These are phyloP conservation scores for Chaenodraco wilsoni DNA, from an alignment of 2,797 vertebrate genomes.

Conservation along the genomic window DNA sequence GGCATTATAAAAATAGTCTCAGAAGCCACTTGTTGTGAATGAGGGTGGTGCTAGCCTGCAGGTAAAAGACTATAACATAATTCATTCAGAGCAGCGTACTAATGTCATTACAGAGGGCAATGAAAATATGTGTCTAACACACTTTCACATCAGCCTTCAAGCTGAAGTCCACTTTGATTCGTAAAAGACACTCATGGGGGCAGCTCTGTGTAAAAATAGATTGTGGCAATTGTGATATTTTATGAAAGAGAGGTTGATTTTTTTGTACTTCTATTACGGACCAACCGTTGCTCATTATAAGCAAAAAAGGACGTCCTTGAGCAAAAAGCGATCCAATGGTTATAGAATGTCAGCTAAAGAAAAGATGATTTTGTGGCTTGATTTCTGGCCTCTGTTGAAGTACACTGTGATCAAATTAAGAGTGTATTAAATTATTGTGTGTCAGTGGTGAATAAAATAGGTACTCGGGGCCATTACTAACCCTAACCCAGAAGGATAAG, in stretches of 20 bases:
- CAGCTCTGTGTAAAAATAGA: neutral
- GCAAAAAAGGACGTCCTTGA: neutral
- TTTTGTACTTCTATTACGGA: neutral
- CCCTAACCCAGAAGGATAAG: too few relatives aligned
- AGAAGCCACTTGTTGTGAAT: constrained; percentile 1
- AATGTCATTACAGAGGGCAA: constrained; percentile 3
- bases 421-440: too few relatives aligned
- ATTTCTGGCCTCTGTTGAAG: neutral
- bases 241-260: neutral
- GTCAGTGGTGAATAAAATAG: too few relatives aligned
- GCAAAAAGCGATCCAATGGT: neutral
- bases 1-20: neutral
- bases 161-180: neutral
- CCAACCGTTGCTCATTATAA: neutral
- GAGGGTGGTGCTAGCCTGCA: neutral
- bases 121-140: constrained; percentile 9
- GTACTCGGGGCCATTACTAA: too few relatives aligned
- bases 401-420: neutral
- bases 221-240: neutral
- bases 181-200: constrained; percentile 1
- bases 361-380: neutral
- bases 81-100: constrained; percentile 10
- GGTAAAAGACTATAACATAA: constrained; percentile 14
- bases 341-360: neutral
- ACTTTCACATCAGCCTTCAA: constrained; percentile 13